phyloP scores from a whole-genome alignment of 2,113 vertebrate species.

The Calonectris borealis region DNA sequence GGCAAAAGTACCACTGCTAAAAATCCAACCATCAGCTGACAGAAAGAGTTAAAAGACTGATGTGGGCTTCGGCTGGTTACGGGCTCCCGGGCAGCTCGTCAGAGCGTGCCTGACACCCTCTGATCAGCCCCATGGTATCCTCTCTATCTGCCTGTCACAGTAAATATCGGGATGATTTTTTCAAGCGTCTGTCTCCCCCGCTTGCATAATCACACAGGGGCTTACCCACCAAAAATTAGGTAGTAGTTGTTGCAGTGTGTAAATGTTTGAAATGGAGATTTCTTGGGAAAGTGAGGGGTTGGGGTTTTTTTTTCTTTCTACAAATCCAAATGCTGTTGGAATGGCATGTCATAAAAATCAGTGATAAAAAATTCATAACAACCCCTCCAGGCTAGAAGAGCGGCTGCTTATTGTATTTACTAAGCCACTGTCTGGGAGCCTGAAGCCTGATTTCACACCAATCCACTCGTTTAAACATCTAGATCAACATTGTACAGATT shows the following conservation, averaged over 20 bases:
- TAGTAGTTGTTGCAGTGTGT: background rate
- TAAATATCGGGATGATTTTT: background rate
- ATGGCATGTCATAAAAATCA: constrained; percentile 9
- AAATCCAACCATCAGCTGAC: background rate
- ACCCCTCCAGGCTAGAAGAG: constrained; percentile 20
- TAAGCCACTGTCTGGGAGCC: constrained; percentile 27
- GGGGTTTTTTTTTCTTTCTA: background rate
- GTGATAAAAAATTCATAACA: constrained; percentile 46
- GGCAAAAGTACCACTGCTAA: background rate
- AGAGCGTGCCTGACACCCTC: background rate
- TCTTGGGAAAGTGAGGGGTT: background rate
- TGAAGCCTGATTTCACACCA: constrained; percentile 54
- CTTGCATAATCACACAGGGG: background rate
- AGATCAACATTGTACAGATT: constrained; percentile 40
- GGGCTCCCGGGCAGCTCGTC: background rate
- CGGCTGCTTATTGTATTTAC: constrained; percentile 56
- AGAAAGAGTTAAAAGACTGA: background rate
- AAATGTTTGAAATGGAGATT: constrained; percentile 23
- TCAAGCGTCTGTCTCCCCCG: background rate
- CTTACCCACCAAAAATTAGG: background rate
- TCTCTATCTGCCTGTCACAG: constrained; percentile 2
- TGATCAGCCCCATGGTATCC: background rate
- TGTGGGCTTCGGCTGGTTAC: background rate
- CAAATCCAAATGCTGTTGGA: background rate
- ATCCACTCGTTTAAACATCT: constrained; percentile 57